phyloP scores from a whole-genome alignment of 2,797 vertebrate genomes.

The Acanthurus lineatus region DNA sequence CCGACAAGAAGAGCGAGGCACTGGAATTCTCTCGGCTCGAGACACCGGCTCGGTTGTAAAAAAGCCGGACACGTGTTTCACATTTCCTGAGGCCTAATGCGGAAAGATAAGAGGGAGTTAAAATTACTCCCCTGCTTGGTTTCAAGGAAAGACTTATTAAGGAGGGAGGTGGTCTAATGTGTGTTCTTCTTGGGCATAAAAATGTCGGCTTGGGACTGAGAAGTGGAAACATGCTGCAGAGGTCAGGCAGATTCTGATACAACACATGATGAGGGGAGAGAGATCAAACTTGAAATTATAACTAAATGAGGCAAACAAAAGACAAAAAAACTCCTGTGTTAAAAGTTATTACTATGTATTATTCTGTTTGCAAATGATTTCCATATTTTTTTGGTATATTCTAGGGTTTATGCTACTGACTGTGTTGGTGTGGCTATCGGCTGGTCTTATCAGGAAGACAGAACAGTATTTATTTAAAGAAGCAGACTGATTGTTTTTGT shows the following conservation, averaged over 20 bases:
- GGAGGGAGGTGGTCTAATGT: slow-evolving; percentile 22
- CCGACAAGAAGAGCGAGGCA: slow-evolving; percentile 28
- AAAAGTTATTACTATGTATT: neutral
- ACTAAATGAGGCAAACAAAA: no score
- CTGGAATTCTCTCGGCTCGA: slow-evolving; percentile 24
- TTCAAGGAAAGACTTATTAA: slow-evolving; percentile 55
- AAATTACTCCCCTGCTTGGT: slow-evolving; percentile 43
- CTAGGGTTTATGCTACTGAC: no score
- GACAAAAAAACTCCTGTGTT: no score
- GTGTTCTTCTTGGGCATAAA: slow-evolving; percentile 21
- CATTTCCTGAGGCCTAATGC: slow-evolving; percentile 66
- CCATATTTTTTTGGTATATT: neutral
- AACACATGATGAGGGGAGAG: slow-evolving; percentile 1
- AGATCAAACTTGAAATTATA: slow-evolving; percentile 10
- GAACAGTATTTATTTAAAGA: neutral
- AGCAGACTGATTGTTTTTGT: slow-evolving; percentile 4
- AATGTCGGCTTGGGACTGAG: slow-evolving; percentile 20
- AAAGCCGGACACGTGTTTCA: slow-evolving; percentile 58
- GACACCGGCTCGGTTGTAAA: slow-evolving; percentile 34
- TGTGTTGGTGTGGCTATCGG: neutral
- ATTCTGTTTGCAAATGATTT: neutral
- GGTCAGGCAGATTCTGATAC: slow-evolving; percentile 12
- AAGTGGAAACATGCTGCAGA: slow-evolving; percentile 31
- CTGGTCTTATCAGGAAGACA: neutral
- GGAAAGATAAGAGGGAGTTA: slow-evolving; percentile 66